phyloP scores from a whole-genome alignment of 2,113 vertebrate genomes.

The Dendropsophus ebraccatus region DNA sequence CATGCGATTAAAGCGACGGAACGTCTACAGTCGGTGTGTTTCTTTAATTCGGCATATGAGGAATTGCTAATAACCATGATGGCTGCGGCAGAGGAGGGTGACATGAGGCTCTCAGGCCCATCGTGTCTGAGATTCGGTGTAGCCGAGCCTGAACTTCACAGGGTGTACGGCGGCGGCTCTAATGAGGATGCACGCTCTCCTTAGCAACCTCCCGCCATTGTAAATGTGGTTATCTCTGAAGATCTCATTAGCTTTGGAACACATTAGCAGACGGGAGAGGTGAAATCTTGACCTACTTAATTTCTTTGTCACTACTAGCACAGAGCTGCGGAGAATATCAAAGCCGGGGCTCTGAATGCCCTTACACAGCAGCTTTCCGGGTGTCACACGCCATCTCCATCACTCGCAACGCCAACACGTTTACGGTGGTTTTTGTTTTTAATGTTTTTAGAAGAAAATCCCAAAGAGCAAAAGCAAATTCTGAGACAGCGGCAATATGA shows the following conservation, averaged over 20 bases:
- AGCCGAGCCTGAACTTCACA: constrained; percentile 35
- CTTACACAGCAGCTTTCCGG: constrained; percentile 64
- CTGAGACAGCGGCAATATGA: neutral
- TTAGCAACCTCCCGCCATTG: constrained; percentile 66
- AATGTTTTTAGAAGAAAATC: neutral
- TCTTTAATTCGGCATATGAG: too few species aligned
- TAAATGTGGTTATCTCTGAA: constrained; percentile 70
- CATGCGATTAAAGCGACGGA: neutral
- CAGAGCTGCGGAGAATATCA: constrained; percentile 65
- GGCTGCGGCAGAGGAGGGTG: neutral
- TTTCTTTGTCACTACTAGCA: constrained; percentile 65
- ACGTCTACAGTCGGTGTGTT: neutral
- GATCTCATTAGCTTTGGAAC: constrained; percentile 72
- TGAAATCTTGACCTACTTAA: constrained; percentile 70
- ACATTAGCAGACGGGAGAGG: constrained; percentile 64
- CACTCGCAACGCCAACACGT: neutral
- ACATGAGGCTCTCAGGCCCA: neutral
- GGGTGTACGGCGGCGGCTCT: constrained; percentile 58
- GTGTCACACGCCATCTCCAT: constrained; percentile 64
- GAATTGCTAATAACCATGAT: neutral
- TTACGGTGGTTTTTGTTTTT: neutral
- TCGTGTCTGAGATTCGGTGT: constrained; percentile 1
- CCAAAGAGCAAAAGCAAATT: neutral
- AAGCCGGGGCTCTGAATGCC: constrained; percentile 62
- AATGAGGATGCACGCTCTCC: constrained; percentile 68